These are phyloP conservation scores for Drosophila greeni DNA, from an alignment of 2,888 invertebrate genomes.

Conservation along the genomic window DNA sequence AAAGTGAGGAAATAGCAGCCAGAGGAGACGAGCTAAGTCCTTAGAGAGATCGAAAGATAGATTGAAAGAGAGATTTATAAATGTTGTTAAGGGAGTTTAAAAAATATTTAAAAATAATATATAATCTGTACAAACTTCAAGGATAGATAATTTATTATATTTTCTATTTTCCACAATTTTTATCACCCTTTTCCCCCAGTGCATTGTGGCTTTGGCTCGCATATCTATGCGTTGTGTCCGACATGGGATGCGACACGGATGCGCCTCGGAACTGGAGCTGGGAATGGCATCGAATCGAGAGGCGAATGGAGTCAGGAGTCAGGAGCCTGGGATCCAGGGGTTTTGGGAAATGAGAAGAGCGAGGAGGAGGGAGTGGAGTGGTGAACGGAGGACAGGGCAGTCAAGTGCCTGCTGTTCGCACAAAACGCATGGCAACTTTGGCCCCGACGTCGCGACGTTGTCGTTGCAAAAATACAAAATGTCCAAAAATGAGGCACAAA, in stretches of 20 bases:
- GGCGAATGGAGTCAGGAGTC: constrained; percentile 18
- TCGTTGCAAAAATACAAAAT: constrained; percentile 47
- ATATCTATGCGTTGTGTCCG: constrained; percentile 44
- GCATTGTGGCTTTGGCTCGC: constrained; percentile 22
- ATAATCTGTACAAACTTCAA: neutral
- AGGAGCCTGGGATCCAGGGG: neutral
- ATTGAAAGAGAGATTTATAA: neutral
- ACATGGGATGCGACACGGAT: constrained; percentile 45
- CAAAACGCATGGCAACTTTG: constrained; percentile 50
- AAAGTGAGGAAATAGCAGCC: neutral
- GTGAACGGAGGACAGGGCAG: neutral
- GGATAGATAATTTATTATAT: neutral
- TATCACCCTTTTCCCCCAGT: constrained; percentile 3
- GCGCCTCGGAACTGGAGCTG: constrained; percentile 40
- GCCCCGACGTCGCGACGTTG: constrained; percentile 46
- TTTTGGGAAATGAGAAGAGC: neutral
- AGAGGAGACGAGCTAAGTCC: neutral
- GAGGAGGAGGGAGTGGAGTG: constrained; percentile 1
- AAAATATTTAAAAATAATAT: neutral
- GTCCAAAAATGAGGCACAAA: constrained; percentile 73
- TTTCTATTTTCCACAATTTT: too few species aligned
- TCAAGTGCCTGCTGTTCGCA: constrained; percentile 28
- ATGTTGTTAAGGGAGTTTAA: neutral
- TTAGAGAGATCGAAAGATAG: too few species aligned
- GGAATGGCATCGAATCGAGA: constrained; percentile 25